phyloP scores from a whole-genome alignment of 2,113 vertebrate species.

The Oenanthe melanoleuca region DNA sequence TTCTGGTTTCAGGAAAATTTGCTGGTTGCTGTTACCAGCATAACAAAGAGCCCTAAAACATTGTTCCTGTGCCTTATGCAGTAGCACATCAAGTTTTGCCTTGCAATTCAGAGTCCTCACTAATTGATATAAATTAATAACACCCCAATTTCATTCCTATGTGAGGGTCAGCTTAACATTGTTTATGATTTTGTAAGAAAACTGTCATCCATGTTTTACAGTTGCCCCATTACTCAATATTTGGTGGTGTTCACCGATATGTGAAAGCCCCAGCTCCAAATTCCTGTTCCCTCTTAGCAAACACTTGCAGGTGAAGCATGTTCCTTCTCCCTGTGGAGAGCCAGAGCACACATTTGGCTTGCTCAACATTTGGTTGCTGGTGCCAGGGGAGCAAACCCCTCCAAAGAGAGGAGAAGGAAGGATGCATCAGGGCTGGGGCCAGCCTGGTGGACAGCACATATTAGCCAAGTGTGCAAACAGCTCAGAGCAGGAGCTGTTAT shows the following conservation, averaged over 20 bases:
- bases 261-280: not conserved
- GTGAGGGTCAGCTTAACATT: not conserved
- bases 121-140: not conserved
- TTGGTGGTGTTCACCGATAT: not conserved
- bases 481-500: not conserved
- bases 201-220: not conserved
- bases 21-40: not conserved
- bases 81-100: not conserved
- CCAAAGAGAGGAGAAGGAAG: not conserved
- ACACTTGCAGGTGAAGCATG: not conserved
- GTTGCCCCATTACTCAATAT: not conserved
- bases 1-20: not conserved
- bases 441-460: accelerated
- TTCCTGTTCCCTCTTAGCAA: not conserved
- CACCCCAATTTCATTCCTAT: not conserved
- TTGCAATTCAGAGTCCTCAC: not conserved
- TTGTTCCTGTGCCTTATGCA: not conserved
- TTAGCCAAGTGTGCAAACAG: not conserved
- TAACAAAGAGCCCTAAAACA: not conserved
- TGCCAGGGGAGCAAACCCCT: not conserved
- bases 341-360: accelerated
- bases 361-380: accelerated
- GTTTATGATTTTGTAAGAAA: not conserved
- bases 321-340: accelerated
- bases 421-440: not conserved